Evolutionary conservation across 2,888 invertebrate species (phyloP), one percentile per base, ranked within the genome.

Genomic region (Nomada fabriciana): DNA sequence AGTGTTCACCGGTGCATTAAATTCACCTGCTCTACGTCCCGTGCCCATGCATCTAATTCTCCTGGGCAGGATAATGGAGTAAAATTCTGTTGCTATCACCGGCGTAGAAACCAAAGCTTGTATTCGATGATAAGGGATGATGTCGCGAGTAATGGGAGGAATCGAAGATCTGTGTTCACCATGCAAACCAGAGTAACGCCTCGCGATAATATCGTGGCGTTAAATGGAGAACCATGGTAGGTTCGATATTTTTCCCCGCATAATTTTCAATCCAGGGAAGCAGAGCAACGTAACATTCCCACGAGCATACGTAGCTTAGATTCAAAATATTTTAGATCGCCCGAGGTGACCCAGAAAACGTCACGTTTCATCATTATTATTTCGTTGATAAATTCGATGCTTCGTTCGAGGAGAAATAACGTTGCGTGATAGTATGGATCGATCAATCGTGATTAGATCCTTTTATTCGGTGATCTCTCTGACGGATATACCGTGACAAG

Each of bases 401-500:
- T 23, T 64, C 1, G 9, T 60, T 29, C n/a, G 9, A n/a, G 10
- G 20, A 2, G 2, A 29, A 25, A 53, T 4, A 9, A 18, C 68
- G 67, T 83, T 73, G 81, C 81, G 83, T 81, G 83, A 52, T 67
- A 15, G 50, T 15, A 15, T 23, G 29, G 0, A 29, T 55, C 47
- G 57, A 73, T 76, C 69, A 60, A 80, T 80, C 68, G 25, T 5
- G 63, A 73, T 53, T 60, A 36, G n/a, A 47, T 20, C 25, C 29
- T 59, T 43, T 67, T 36, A 20, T 55, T 50, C 47, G 36, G 15
- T 13, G 52, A 52, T 61, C 18, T 29, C 52, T 59, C 64, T 29
- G 25, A 18, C 57, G 57, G 60, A 72, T 82, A 76, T 82, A 70
- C 64, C 86, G 84, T 86, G 86, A 84, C 84, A 84, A 65, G 67